phyloP scores from a whole-genome alignment of 1,140 invertebrate species.

The Hyles euphorbiae region DNA sequence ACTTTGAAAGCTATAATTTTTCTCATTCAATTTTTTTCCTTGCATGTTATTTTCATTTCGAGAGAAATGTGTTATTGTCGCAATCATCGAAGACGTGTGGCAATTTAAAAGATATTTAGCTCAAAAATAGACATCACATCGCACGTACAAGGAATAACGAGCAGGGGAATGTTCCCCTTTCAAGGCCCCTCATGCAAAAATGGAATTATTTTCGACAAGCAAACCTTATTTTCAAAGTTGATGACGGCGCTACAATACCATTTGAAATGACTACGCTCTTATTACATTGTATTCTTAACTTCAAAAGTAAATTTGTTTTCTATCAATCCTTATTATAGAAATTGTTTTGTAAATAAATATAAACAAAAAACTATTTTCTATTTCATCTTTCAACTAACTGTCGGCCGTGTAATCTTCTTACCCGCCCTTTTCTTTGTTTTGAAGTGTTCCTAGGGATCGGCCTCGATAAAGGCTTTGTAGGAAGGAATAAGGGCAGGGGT shows the following conservation, averaged over 20 bases:
- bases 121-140: constrained; percentile 39
- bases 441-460: constrained; percentile 42
- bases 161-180: constrained; percentile 30
- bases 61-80: constrained; percentile 30
- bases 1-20: too few relatives aligned
- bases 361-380: constrained; percentile 28
- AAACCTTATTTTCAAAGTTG: constrained; percentile 40
- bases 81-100: constrained; percentile 36
- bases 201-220: constrained; percentile 41
- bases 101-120: constrained; percentile 53
- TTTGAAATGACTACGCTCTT: neutral
- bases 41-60: too few relatives aligned
- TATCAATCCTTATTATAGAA: neutral
- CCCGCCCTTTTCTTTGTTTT: constrained; percentile 49
- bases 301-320: neutral
- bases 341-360: neutral
- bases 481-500: constrained; percentile 30
- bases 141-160: constrained; percentile 51
- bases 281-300: constrained; percentile 1
- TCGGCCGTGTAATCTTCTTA: constrained; percentile 47
- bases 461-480: constrained; percentile 41
- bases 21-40: too few relatives aligned
- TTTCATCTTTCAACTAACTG: constrained; percentile 32
- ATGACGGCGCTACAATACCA: constrained; percentile 11
- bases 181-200: constrained; percentile 35